Evolutionary conservation across 2,888 invertebrate species (phyloP).

Genomic region (Scotopteryx bipunctaria): DNA sequence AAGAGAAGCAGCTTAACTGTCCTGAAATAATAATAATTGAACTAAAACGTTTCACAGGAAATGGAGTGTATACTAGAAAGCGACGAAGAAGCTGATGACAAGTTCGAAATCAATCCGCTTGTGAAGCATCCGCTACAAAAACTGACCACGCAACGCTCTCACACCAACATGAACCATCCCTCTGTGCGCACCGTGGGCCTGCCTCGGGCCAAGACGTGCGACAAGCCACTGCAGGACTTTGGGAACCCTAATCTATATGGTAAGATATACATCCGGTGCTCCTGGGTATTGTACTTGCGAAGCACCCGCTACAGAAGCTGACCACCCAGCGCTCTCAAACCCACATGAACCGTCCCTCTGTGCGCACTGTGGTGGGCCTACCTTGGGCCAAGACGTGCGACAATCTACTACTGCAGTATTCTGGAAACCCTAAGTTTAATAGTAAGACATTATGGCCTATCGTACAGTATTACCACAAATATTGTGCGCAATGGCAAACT

Average conservation of each 20-base stretch:
- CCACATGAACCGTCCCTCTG: constrained; percentile 76
- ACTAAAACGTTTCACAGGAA: constrained; percentile 83
- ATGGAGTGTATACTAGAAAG: constrained; percentile 88
- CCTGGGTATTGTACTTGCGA: too few relatives aligned
- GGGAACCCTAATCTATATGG: constrained; percentile 54
- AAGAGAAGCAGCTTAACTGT: too few relatives aligned
- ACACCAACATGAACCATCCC: constrained; percentile 73
- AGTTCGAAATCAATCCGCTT: constrained; percentile 76
- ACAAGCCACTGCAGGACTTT: constrained; percentile 74
- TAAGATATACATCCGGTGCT: too few relatives aligned
- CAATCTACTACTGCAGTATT: constrained; percentile 73
- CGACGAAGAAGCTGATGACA: constrained; percentile 85
- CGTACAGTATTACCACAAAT: too few relatives aligned
- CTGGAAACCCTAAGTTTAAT: constrained; percentile 57
- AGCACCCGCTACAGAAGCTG: constrained; percentile 64
- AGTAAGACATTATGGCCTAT: too few relatives aligned
- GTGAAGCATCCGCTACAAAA: constrained; percentile 67
- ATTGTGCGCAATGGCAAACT: too few relatives aligned
- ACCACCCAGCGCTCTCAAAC: constrained; percentile 67
- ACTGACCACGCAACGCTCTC: constrained; percentile 66
- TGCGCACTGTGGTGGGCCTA: constrained; percentile 63
- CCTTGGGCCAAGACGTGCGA: constrained; percentile 78
- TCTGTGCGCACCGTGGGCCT: constrained; percentile 68
- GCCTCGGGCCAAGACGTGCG: constrained; percentile 76
- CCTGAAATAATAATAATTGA: too few relatives aligned